phyloP scores from a whole-genome alignment of 2,797 vertebrate species.

The Epinephelus malabaricus region DNA sequence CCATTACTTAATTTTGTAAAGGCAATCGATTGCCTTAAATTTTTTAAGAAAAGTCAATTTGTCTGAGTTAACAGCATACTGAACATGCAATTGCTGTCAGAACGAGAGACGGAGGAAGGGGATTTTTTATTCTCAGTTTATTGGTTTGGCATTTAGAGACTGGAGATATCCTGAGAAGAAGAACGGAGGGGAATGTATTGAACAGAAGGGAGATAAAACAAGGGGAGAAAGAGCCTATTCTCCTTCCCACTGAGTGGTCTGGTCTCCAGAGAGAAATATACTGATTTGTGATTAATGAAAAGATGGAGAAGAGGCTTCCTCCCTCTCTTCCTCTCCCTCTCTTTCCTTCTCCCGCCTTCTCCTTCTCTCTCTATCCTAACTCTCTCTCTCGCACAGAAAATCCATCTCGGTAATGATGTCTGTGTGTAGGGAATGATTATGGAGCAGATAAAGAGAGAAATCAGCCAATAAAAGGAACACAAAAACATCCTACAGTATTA shows the following conservation, averaged over 20 bases:
- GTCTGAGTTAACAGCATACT: constrained; percentile 25
- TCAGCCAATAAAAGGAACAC: constrained; percentile 55
- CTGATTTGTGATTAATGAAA: constrained; percentile 85
- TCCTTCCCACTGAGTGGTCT: constrained; percentile 67
- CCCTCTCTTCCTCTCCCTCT: constrained; percentile 14
- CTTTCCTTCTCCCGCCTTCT: constrained; percentile 15
- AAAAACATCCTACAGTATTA: constrained; percentile 56
- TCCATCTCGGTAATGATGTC: constrained; percentile 73
- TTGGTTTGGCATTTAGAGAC: constrained; percentile 84
- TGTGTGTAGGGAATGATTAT: constrained; percentile 66
- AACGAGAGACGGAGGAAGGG: constrained; percentile 49
- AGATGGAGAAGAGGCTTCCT: constrained; percentile 69
- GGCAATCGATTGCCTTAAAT: neutral
- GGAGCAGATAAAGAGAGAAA: constrained; percentile 64
- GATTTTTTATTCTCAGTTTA: constrained; percentile 80
- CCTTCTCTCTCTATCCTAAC: constrained; percentile 33
- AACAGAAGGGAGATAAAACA: constrained; percentile 74
- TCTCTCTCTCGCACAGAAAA: constrained; percentile 57
- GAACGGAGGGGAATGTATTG: constrained; percentile 68
- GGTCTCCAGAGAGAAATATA: constrained; percentile 75
- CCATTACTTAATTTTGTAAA: neutral
- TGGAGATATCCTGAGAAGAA: constrained; percentile 71
- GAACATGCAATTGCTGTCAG: constrained; percentile 71
- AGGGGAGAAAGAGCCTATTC: constrained; percentile 54
- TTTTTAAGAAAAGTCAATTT: neutral